phyloP scores from a whole-genome alignment of 2,113 vertebrate genomes.

The Cisticola juncidis region DNA sequence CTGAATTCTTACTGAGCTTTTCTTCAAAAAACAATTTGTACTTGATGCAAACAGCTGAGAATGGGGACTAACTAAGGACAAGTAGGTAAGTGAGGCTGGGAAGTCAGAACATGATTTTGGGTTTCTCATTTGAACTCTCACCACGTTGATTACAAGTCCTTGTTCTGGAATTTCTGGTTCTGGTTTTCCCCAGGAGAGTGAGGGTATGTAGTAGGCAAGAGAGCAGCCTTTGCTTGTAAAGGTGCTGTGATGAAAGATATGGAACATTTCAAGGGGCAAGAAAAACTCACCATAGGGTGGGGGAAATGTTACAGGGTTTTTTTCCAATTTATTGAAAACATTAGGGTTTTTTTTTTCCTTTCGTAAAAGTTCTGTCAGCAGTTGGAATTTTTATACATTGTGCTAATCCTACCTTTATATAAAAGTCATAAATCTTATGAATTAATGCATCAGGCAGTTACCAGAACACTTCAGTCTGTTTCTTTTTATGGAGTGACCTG shows the following conservation, averaged over 20 bases:
- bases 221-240: background rate
- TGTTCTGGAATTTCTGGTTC: background rate
- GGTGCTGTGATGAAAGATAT: conserved; percentile 1
- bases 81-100: background rate
- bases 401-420: conserved; percentile 56
- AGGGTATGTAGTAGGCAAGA: background rate
- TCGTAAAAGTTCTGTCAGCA: conserved; percentile 9
- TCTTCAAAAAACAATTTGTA: background rate
- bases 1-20: background rate
- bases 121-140: background rate
- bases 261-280: background rate
- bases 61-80: background rate
- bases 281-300: background rate
- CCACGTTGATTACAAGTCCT: background rate
- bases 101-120: background rate
- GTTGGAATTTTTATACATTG: conserved; percentile 29
- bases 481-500: conserved; percentile 58
- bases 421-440: conserved; percentile 57
- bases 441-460: conserved; percentile 50
- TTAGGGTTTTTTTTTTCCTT: background rate
- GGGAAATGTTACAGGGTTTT: background rate
- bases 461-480: conserved; percentile 56
- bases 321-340: background rate
- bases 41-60: background rate
- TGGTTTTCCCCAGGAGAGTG: background rate